Evolutionary conservation across 1,140 invertebrate species (phyloP), one percentile per base, ranked within the genome.

Genomic region (Nixonia krombeini): DNA sequence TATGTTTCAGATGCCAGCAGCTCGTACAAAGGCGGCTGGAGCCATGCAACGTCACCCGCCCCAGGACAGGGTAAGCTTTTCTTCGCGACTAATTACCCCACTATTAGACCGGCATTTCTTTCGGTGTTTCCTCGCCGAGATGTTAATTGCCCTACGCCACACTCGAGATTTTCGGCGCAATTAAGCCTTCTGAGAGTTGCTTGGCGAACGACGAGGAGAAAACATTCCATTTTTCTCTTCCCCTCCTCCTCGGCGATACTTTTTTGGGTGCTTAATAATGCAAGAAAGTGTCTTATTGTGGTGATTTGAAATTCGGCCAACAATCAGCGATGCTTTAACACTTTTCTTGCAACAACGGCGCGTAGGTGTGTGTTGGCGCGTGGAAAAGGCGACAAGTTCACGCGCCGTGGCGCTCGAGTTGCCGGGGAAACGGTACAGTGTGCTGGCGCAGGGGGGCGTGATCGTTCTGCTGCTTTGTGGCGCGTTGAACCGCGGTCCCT

Each of bases 21-120:
- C 40, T 88, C 88, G 56, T 90, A 90, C 79, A 90, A 90, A 84
- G 88, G 88, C 59, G 88, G 89, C 81, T 90, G 89, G 89, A 88
- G 87, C 65, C 88, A 89, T 79, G 85, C 87, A 41, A 83, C 88
- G 21, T 87, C 86, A 37, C 89, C 89, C 64, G 77, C 82, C 69
- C 83, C 83, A 77, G 82, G 82, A 73, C 83, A 85, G 73, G 83
- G 83, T 85, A 40, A 83, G 81, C 78, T 45, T 56, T 33, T 50
- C 45, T 29, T 15, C 16, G 31, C 23, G 49, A 26, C 40, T 69
- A 59, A 69, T 63, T 69, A 63, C 55, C 29, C 28, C 15, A 29
- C 45, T 31, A 53, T 47, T 46, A 35, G 2, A 12, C 26, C 23
- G 47, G 26, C 23, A 35, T 55, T 67, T 65, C 46, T 63, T 55